Base-by-base conservation (phyloP, 1,140 invertebrate species). In the Uloborus diversus region DNA sequence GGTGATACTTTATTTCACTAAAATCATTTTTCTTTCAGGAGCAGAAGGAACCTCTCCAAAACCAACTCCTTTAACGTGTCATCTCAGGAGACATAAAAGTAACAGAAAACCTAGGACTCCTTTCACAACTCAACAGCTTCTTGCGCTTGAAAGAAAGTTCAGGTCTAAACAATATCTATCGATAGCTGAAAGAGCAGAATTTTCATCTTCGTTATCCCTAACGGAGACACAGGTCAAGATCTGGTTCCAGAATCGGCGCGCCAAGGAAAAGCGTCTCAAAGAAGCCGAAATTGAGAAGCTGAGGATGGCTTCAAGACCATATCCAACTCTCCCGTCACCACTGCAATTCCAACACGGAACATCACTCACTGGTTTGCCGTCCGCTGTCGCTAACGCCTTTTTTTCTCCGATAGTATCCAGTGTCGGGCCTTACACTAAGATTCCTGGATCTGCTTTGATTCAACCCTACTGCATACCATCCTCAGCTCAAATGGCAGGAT, bases 71-170 rank as follows among this genome's bases (percentile, higher is more conserved):
- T 85, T 89, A 61, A 98, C 97, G 86, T 98, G 96, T 88, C 96
- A 96, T 85, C 89, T 98, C 62, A 88, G 96, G 80, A 96, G 97
- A 85, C 93, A 94, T 89, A 99, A 99, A 85, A 96, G 96, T 32
- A 99, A 99, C 88, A 89, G 97, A 76, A 99, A 99, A 88, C 97
- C 97, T 1, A 90, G 97, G 69, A 99, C 97, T 0, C 97, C 97
- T 1, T 99, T 99, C 89, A 99, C 96, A 9, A 97, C 96, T 9
- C 95, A 98, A 85, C 97, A 99, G 86, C 89, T 99, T 32, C 87
- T 97, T 33, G 93, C 95, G 7, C 88, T 99, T 70, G 97, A 99
- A 88, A 94, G 94, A 88, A 99, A 99, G 88, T 99, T 99, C 88
- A 89, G 93, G 9, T 93, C 96, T 87, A 98, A 97, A 86, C 96